phyloP scores from a whole-genome alignment of 2,888 invertebrate genomes.

The Ferdinandea cuprea region DNA sequence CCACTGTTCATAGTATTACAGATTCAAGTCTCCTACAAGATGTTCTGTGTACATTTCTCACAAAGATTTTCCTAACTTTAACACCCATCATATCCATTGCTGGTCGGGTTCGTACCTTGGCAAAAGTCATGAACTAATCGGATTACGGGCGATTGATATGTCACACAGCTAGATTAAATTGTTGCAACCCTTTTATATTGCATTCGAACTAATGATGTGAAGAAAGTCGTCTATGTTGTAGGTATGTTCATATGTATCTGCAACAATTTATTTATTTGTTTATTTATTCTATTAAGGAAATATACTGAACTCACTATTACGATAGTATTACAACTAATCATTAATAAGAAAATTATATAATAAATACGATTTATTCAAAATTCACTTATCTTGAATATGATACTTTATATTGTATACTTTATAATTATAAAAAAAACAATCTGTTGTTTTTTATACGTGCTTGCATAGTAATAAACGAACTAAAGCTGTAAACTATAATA shows the following conservation, averaged over 20 bases:
- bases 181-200: slow-evolving; percentile 17
- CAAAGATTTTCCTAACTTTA: slow-evolving; percentile 48
- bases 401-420: too few relatives aligned
- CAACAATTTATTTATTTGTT: too few relatives aligned
- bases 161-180: background rate
- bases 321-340: too few relatives aligned
- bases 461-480: too few relatives aligned
- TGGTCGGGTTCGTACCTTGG: slow-evolving; percentile 1
- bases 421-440: background rate
- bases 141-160: slow-evolving; percentile 30
- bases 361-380: too few relatives aligned
- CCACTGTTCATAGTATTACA: background rate
- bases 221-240: background rate
- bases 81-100: slow-evolving; percentile 16
- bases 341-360: too few relatives aligned
- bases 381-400: too few relatives aligned
- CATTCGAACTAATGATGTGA: slow-evolving; percentile 4
- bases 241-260: too few relatives aligned
- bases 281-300: too few relatives aligned
- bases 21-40: slow-evolving; percentile 11
- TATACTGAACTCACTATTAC: too few relatives aligned
- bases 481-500: too few relatives aligned
- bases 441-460: too few relatives aligned
- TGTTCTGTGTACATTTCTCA: slow-evolving; percentile 58
- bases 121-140: slow-evolving; percentile 54